Base-by-base conservation (phyloP, 2,888 invertebrate genomes). In the Masnerella sp. region DNA sequence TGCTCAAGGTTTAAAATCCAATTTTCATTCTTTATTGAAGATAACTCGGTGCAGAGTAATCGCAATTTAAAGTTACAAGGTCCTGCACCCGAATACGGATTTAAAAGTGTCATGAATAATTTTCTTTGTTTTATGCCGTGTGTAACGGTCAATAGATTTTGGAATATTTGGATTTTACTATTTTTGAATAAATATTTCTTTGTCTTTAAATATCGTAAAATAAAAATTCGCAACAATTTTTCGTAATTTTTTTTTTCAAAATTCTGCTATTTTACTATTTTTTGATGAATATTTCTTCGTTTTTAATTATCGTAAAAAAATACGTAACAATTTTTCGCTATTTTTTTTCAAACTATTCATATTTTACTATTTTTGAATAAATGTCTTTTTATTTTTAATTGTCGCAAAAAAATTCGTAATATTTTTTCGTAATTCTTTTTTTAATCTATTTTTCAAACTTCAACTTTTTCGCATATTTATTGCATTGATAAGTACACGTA, bases 1-100 rank as follows among this genome's bases (percentile, higher is more conserved):
- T n/a, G 11, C 12, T 62, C 62, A 62, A 62, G 62, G 62, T 32
- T 42, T 22, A 42, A 40, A 59, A 36, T 47, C 34, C 38, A 43
- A 47, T 59, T 47, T 45, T 34, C 40, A 42, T 30, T 9, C 8
- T 45, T 30, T 9, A 22, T 25, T 25, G 25, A 45, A 22, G 45
- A 45, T 45, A 45, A 45, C 36, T 30, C 12, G 14, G 5, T 14
- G 43, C 17, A 32, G 32, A 42, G 32, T 34, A 43, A 32, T 43
- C 56, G 43, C 43, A 36, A 49, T 61, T 61, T 61, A 47, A 47
- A 14, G 18, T 47, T 17, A 17, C 59, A 61, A 61, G 59, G 59
- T 47, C 36, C 36, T 14, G 22, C 36, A 18, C 28, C 47, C 34
- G 38, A 47, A 47, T 61, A 47, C 34, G 59, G 47, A 38, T 47